phyloP scores from a whole-genome alignment of 2,888 invertebrate species.

The Hirtodrosophila duncani region DNA sequence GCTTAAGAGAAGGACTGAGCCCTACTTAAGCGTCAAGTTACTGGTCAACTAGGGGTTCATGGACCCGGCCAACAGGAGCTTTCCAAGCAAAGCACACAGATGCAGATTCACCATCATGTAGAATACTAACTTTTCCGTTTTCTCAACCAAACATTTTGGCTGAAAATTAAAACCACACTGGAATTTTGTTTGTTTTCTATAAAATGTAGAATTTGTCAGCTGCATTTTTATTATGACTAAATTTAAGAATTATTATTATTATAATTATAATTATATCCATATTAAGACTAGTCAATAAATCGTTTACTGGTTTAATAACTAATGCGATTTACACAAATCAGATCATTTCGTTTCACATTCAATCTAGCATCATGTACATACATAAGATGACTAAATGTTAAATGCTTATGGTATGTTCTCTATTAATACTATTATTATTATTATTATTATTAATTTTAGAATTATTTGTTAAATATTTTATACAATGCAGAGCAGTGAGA shows the following conservation, averaged over 20 bases:
- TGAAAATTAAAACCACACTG: no score
- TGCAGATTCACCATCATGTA: no score
- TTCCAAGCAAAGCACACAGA: no score
- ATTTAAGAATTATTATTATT: conserved; percentile 32
- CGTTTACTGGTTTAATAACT: conserved; percentile 27
- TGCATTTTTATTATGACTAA: conserved; percentile 46
- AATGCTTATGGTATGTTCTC: conserved; percentile 19
- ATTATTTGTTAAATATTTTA: conserved; percentile 20
- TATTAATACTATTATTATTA: conserved; percentile 39
- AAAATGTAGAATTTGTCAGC: conserved; percentile 68
- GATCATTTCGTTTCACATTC: conserved; percentile 50
- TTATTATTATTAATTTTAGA: conserved; percentile 16
- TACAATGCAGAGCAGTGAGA: conserved; percentile 40
- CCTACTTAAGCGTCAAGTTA: no score
- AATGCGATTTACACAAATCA: conserved; percentile 44
- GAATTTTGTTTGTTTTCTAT: conserved; percentile 40
- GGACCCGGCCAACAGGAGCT: no score
- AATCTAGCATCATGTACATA: no score
- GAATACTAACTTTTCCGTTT: no score
- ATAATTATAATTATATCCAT: conserved; percentile 1
- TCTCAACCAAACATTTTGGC: no score
- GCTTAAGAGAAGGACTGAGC: no score
- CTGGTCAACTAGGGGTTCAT: no score
- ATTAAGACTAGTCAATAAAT: conserved; percentile 52
- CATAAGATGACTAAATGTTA: conserved; percentile 34